A percentile compares a stretch with the other conserved stretches of the same genome.
These are phyloP conservation scores for Drosophila affinis DNA, from an alignment of 2,888 invertebrate genomes.

Conservation along the genomic window DNA sequence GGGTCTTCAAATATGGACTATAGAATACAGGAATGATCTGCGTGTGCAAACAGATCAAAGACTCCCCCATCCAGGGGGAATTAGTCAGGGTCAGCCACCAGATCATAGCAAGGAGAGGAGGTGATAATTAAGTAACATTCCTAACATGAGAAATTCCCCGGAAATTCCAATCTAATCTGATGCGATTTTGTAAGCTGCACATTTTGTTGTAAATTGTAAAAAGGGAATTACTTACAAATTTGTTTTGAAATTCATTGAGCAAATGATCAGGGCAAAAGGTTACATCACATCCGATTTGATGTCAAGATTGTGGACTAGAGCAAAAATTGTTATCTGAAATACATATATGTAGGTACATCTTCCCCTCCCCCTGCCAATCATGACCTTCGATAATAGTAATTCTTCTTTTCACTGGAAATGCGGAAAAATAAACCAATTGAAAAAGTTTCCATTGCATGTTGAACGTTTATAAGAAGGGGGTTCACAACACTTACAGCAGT, in stretches of 20 bases:
- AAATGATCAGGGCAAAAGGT: neutral
- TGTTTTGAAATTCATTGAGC: neutral
- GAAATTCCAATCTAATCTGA: neutral
- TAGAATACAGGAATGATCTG: constrained; percentile 12
- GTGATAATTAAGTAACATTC: no score
- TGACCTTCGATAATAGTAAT: neutral
- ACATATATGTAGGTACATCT: no score
- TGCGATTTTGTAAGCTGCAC: neutral
- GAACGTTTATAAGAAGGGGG: constrained; percentile 4
- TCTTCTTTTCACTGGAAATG: neutral
- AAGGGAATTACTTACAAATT: neutral
- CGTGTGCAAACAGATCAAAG: constrained; percentile 1
- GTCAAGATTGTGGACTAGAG: neutral
- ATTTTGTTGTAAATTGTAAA: neutral
- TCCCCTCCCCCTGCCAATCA: no score
- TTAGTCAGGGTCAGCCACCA: neutral
- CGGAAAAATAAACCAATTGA: constrained; percentile 30
- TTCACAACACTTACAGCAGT: neutral
- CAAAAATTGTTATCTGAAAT: no score
- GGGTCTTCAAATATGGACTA: constrained; percentile 39
- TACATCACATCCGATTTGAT: neutral
- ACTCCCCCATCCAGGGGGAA: neutral
- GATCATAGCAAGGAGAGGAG: neutral
- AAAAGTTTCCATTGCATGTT: constrained; percentile 6
- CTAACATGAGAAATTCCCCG: neutral